Percentiles rank a stretch among this genome's conserved stretches.
These are phyloP conservation scores for Sciurus vulgaris DNA, from an alignment of 2,797 vertebrate genomes.

Conservation along the genomic window DNA sequence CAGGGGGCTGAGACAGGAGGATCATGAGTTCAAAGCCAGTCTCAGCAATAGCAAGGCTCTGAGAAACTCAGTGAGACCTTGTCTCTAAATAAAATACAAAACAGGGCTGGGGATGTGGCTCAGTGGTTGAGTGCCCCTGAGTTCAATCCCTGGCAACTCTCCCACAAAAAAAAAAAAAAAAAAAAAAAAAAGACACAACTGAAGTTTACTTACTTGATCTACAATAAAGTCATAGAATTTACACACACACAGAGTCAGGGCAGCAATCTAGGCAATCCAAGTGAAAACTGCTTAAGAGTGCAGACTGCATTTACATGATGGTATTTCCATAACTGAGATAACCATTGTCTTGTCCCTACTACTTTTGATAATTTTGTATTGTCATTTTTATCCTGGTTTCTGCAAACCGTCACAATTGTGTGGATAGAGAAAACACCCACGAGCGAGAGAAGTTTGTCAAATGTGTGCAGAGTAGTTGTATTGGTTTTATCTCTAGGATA, in stretches of 20 bases:
- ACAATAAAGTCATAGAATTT: background rate
- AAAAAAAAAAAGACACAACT: background rate
- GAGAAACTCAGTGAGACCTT: no score
- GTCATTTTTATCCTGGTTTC: background rate
- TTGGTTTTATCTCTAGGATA: constrained; percentile 6
- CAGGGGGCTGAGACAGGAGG: no score
- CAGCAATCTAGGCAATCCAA: background rate
- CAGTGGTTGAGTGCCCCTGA: no score
- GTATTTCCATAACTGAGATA: background rate
- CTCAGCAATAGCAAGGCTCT: no score
- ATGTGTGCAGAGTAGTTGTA: background rate
- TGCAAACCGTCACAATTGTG: background rate
- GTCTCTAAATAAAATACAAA: no score
- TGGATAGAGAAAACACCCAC: background rate
- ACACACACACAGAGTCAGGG: background rate
- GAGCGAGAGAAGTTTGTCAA: background rate
- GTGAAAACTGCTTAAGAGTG: background rate
- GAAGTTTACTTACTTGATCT: background rate
- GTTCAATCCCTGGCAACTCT: no score
- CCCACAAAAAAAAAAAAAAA: background rate
- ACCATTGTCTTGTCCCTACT: background rate
- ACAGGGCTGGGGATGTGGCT: no score
- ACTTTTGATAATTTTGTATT: constrained; percentile 24
- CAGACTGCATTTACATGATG: background rate
- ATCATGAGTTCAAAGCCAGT: no score